Conservation (phyloP, 2,113 vertebrate genomes). For the Paralichthys olivaceus region DNA sequence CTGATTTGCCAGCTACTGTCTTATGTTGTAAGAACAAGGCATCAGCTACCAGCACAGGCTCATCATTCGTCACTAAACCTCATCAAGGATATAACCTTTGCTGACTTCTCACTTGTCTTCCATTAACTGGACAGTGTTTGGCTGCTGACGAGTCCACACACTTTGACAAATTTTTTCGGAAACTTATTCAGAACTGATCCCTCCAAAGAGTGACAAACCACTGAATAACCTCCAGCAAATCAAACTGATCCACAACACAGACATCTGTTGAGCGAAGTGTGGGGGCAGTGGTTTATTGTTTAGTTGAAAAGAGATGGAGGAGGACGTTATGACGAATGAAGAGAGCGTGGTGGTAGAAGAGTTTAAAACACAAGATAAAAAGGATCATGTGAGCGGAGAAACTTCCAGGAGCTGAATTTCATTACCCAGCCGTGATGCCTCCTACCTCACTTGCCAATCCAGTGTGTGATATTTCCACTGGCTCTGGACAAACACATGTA, state of each 20-base stretch:
- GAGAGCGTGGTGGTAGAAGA: neutral
- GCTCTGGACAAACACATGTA: neutral
- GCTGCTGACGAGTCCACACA: no score
- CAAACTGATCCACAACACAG: neutral
- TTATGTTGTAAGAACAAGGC: no score
- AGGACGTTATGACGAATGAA: neutral
- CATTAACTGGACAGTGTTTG: no score
- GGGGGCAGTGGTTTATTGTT: slow-evolving; percentile 3
- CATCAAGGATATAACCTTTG: no score
- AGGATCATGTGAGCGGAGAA: neutral
- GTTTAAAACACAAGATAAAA: neutral
- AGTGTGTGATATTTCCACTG: neutral
- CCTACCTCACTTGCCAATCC: neutral
- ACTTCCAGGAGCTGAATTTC: neutral
- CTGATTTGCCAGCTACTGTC: no score
- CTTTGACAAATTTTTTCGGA: neutral
- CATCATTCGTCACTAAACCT: no score
- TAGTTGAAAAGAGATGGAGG: neutral
- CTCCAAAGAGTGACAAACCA: neutral
- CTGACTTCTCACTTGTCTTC: no score
- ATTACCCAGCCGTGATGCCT: slow-evolving; percentile 3
- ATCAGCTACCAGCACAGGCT: no score
- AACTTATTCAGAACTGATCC: neutral
- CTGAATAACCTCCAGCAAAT: neutral
- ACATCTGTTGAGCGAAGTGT: neutral